These are phyloP conservation scores for Sepiola atlantica DNA, from an alignment of 2,888 invertebrate genomes.

Conservation along the genomic window DNA sequence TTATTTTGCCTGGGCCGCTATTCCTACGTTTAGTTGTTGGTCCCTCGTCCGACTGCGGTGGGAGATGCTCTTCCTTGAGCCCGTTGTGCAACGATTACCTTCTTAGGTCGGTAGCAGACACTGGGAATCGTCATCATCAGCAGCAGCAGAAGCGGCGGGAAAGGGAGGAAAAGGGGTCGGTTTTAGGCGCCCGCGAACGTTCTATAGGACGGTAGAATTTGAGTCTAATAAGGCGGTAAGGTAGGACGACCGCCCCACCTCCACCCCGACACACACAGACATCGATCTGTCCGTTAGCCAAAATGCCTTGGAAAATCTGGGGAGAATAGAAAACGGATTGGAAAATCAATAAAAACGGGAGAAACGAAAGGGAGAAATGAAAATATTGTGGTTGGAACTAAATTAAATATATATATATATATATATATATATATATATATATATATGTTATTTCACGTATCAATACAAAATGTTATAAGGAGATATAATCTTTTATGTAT, in stretches of 20 bases:
- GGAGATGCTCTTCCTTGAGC: neutral
- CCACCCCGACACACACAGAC: no score
- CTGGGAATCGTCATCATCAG: neutral
- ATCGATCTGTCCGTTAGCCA: neutral
- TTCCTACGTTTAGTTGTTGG: neutral
- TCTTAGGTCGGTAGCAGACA: neutral
- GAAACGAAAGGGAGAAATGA: neutral
- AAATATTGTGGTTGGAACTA: neutral
- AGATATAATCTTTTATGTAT: no score
- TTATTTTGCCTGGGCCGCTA: neutral
- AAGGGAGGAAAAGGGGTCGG: neutral
- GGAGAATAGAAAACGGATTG: no score
- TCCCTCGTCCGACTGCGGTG: neutral
- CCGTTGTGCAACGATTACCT: neutral
- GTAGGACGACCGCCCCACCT: neutral
- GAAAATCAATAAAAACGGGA: neutral
- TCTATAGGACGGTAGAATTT: neutral
- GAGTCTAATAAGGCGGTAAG: neutral
- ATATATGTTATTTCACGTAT: no score
- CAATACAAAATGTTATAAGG: no score
- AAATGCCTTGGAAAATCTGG: neutral
- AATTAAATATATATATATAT: no score
- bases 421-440: no score
- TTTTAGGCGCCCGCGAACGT: neutral
- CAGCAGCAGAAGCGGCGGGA: neutral